phyloP scores from a whole-genome alignment of 1,140 invertebrate genomes.

The Leptinotarsa defecta region DNA sequence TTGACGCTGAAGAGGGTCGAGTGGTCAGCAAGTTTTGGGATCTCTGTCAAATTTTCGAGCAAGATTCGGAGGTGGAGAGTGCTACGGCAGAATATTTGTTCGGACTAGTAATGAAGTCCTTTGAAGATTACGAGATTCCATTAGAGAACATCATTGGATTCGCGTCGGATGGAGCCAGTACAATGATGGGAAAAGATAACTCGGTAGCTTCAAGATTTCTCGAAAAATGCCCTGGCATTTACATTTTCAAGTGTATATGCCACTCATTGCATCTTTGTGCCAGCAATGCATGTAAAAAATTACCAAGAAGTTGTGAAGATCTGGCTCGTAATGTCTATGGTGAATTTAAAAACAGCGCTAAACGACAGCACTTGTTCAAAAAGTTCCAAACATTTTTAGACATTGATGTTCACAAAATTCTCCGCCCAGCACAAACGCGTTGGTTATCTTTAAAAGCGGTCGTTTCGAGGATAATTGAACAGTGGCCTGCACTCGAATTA shows the following conservation, averaged over 20 bases:
- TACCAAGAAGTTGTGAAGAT: slow-evolving; percentile 48
- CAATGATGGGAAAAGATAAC: slow-evolving; percentile 53
- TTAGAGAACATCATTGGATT: slow-evolving; percentile 54
- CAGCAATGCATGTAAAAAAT: slow-evolving; percentile 50
- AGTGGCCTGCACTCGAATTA: slow-evolving; percentile 21
- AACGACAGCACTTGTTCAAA: slow-evolving; percentile 43
- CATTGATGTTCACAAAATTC: slow-evolving; percentile 29
- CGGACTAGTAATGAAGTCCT: slow-evolving; percentile 38
- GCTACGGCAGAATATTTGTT: slow-evolving; percentile 50
- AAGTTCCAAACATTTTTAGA: slow-evolving; percentile 30
- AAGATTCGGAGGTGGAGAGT: slow-evolving; percentile 36
- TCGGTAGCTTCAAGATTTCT: slow-evolving; percentile 39
- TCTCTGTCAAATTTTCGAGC: slow-evolving; percentile 45
- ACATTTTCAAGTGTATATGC: slow-evolving; percentile 54
- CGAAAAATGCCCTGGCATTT: slow-evolving; percentile 46
- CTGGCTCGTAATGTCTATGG: slow-evolving; percentile 47
- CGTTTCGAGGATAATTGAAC: slow-evolving; percentile 29
- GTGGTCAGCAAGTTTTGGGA: slow-evolving; percentile 51
- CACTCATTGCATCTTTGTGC: slow-evolving; percentile 53
- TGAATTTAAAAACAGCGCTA: slow-evolving; percentile 51
- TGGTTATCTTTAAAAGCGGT: slow-evolving; percentile 29
- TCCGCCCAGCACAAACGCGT: slow-evolving; percentile 31
- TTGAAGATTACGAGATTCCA: slow-evolving; percentile 46
- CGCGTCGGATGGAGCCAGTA: slow-evolving; percentile 52
- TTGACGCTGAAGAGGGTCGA: slow-evolving; percentile 33